Evolutionary conservation across 2,888 invertebrate species (phyloP).

Genomic region (Nephrotoma guestfalica): DNA sequence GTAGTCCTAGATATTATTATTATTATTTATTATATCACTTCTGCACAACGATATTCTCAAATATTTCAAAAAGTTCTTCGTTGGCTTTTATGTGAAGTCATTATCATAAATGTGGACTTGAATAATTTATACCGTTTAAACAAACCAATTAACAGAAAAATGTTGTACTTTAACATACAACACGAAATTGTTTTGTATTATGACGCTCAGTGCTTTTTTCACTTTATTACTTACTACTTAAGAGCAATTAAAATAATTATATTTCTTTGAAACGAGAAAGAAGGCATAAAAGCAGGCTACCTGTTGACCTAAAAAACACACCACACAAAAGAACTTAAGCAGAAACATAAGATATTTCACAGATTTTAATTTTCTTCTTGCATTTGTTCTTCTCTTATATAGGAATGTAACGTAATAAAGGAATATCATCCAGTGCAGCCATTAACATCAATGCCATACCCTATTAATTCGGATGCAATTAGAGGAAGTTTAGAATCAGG

Average conservation of each 20-base stretch:
- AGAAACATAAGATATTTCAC: not conserved
- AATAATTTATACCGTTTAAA: not conserved
- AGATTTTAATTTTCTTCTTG: not conserved
- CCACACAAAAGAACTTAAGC: not conserved
- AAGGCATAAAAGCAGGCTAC: not conserved
- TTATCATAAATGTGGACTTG: not conserved
- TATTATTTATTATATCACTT: not conserved
- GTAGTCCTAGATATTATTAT: not conserved
- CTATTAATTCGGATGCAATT: constrained; percentile 26
- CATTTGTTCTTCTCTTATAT: constrained; percentile 9
- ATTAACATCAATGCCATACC: constrained; percentile 32
- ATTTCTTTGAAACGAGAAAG: not conserved
- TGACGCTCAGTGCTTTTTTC: not conserved
- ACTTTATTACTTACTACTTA: not conserved
- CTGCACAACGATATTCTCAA: not conserved
- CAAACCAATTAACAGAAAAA: not conserved
- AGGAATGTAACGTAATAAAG: constrained; percentile 52
- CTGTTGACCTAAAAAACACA: not conserved
- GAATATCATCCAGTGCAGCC: constrained; percentile 49
- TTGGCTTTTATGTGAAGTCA: not conserved
- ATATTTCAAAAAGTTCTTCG: not conserved
- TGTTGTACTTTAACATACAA: not conserved
- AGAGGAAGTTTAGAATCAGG: constrained; percentile 40
- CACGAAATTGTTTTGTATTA: not conserved
- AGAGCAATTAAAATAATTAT: not conserved